Base-by-base conservation (phyloP, 1,140 invertebrate species). In the Aricia agestis region DNA sequence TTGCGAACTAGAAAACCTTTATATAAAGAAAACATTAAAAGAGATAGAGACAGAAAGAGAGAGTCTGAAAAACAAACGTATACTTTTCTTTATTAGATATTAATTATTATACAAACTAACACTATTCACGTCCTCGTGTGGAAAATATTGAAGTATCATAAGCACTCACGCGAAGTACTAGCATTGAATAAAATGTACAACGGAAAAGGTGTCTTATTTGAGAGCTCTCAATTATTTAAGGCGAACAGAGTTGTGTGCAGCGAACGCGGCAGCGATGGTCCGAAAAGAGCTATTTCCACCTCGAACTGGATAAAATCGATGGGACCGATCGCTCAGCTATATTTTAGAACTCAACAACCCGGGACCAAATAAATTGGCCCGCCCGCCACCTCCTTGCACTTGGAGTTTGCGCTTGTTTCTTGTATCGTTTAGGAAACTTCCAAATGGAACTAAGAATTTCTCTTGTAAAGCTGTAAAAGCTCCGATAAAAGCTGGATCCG, bases 271-370 rank as follows among this genome's bases (percentile, higher is more conserved):
- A 76, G 78, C 78, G 80, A 81, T 84, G 78, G 79, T 82, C 77
- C 76, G 79, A 82, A 85, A 84, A 84, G 78, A 83, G 81, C 82
- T 87, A 85, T 84, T 84, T 84, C 78, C 79, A 83, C 80, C 79
- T 81, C 76, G 67, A 74, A 45, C 67, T 69, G 78, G 76, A 81
- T 76, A 79, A 84, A 82, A 82, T 80, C 76, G 76, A 82, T 80
- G 74, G 70, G 52, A 18, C 59, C 18, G 18, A 63, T 63, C 59
- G 59, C 19, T 63, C 59, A 19, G 59, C 63, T 70, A 72, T 68
- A 67, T 73, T 76, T 73, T 67, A 69, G 42, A 69, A 68, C 67
- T 36, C 67, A 11, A 19, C 59, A 59, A 63, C 59, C 59, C 10
- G 18, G n/a, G 17, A 63, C n/a, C 19, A 25, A 63, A 63, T 25